Evolutionary conservation across 1,140 invertebrate genomes (phyloP).

Genomic region (Propsilocerus akamusi): DNA sequence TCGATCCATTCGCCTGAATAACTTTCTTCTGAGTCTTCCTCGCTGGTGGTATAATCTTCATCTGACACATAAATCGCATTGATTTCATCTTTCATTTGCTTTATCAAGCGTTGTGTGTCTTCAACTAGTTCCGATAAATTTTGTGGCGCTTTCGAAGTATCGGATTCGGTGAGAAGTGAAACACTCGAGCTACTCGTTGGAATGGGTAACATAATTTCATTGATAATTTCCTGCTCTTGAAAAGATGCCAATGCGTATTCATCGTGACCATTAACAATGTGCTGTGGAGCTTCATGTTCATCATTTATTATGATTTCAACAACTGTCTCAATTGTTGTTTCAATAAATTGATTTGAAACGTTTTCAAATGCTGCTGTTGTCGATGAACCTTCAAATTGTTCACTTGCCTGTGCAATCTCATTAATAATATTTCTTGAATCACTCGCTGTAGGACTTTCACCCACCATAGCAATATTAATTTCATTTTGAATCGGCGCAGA

Average conservation of each 20-base stretch:
- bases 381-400: no score
- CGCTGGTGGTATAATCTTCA: constrained; percentile 29
- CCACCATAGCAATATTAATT: neutral
- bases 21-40: constrained; percentile 24
- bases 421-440: no score
- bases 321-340: neutral
- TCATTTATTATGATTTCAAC: neutral
- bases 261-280: neutral
- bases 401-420: no score
- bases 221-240: neutral
- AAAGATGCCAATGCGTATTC: neutral
- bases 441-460: neutral
- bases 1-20: constrained; percentile 26
- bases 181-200: neutral
- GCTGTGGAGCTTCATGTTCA: neutral
- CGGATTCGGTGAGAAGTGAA: neutral
- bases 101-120: constrained; percentile 34
- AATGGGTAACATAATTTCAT: neutral
- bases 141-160: constrained; percentile 13
- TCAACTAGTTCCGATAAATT: constrained; percentile 33
- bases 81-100: constrained; percentile 40
- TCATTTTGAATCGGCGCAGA: neutral
- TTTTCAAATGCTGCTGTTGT: no score
- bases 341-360: neutral
- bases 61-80: constrained; percentile 23